Percentiles rank a stretch among this genome's conserved stretches.
Conservation (phyloP, 2,888 invertebrate species). For the Gari tellinella region DNA sequence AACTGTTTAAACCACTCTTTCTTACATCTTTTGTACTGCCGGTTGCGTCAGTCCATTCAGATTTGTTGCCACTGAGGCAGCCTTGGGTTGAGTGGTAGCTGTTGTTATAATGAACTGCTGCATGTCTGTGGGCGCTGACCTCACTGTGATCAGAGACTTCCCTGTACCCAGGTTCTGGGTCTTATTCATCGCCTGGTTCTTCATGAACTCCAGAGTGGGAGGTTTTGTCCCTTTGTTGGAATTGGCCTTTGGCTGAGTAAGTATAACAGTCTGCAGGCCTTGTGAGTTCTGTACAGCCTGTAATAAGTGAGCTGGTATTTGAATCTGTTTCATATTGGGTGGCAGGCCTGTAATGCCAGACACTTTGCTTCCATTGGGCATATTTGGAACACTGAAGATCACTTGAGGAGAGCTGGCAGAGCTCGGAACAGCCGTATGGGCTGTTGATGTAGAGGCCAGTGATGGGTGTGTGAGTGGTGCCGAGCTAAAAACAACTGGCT, state of each 20-base stretch:
- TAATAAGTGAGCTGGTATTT: constrained; percentile 68
- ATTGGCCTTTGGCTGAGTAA: constrained; percentile 54
- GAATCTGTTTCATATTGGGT: constrained; percentile 65
- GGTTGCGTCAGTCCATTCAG: constrained; percentile 49
- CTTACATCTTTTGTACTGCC: constrained; percentile 48
- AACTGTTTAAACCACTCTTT: background rate
- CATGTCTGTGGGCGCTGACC: constrained; percentile 45
- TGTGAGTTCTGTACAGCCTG: constrained; percentile 64
- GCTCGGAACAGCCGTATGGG: constrained; percentile 17
- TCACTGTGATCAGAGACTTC: constrained; percentile 47
- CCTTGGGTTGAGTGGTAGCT: constrained; percentile 28
- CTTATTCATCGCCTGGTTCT: constrained; percentile 63
- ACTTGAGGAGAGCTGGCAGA: constrained; percentile 42
- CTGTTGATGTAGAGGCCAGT: constrained; percentile 31
- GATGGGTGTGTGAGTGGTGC: constrained; percentile 34
- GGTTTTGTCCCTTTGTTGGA: constrained; percentile 57
- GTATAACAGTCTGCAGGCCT: constrained; percentile 64
- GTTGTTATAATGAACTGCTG: constrained; percentile 58
- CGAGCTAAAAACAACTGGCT: no score
- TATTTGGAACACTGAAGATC: constrained; percentile 45
- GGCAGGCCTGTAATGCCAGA: constrained; percentile 44
- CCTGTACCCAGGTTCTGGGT: constrained; percentile 59
- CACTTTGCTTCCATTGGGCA: constrained; percentile 47
- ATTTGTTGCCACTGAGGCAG: constrained; percentile 19
- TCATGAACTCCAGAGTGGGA: constrained; percentile 57